Evolutionary conservation across 1,140 invertebrate species (phyloP).

Genomic region (Drosophila ercepeae): DNA sequence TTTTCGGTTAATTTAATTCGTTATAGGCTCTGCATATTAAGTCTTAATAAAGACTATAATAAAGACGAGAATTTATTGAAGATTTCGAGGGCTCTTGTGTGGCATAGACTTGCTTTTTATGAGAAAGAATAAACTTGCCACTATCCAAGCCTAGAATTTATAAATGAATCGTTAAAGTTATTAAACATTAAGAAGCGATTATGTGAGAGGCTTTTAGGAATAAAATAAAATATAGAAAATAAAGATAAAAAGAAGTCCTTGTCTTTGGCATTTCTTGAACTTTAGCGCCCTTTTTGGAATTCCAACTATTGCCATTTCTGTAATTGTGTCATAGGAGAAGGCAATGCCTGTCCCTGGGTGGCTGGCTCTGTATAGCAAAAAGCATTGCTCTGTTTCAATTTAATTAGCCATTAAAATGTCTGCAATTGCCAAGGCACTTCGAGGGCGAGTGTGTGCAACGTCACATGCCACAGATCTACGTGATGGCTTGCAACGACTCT

Average conservation of each 20-base stretch:
- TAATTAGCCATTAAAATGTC: constrained; percentile 80
- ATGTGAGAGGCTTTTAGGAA: constrained; percentile 10
- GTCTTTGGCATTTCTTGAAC: constrained; percentile 32
- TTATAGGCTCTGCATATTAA: constrained; percentile 62
- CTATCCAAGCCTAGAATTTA: constrained; percentile 38
- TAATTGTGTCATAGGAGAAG: constrained; percentile 70
- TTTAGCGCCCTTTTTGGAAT: constrained; percentile 39
- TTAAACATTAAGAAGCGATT: constrained; percentile 9
- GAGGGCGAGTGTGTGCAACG: constrained; percentile 58
- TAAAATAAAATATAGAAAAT: constrained; percentile 8
- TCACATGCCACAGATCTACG: constrained; percentile 75
- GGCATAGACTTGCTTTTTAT: constrained; percentile 48
- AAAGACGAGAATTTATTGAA: constrained; percentile 67
- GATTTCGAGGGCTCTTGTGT: constrained; percentile 34
- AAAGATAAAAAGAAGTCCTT: not conserved
- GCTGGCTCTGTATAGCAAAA: constrained; percentile 32
- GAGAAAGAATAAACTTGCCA: constrained; percentile 45
- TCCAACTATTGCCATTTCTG: constrained; percentile 67
- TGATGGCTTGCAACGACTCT: constrained; percentile 60
- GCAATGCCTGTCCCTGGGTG: constrained; percentile 35
- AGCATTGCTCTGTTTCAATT: constrained; percentile 68
- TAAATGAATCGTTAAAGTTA: constrained; percentile 58
- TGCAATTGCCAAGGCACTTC: constrained; percentile 32
- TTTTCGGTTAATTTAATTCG: constrained; percentile 42
- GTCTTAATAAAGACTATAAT: constrained; percentile 45